Evolutionary conservation across 2,797 vertebrate genomes (phyloP).

Genomic region (Remorina albescens): DNA sequence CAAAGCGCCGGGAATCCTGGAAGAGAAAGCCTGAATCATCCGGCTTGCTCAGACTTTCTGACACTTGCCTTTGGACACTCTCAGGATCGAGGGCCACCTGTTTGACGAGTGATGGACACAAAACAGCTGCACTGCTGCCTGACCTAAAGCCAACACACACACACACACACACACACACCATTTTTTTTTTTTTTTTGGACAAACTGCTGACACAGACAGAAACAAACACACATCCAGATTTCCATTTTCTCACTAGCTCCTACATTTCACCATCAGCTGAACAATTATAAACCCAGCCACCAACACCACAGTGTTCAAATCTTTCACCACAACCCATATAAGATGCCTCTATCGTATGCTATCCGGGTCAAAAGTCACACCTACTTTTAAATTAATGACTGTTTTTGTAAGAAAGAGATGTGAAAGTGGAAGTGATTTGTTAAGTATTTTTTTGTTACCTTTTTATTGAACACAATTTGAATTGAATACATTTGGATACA

Average conservation of each 20-base stretch:
- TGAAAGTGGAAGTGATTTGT: neutral
- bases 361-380: accelerated
- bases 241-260: conserved; percentile 15
- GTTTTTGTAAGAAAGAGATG: conserved; percentile 11
- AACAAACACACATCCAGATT: neutral
- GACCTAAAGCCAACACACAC: conserved; percentile 49
- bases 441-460: conserved; percentile 26
- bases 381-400: accelerated
- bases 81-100: conserved; percentile 74
- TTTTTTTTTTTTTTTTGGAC: conserved; percentile 47
- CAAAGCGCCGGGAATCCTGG: conserved; percentile 17
- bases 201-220: conserved; percentile 59
- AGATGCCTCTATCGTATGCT: neutral
- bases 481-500: conserved; percentile 41
- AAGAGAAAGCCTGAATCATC: conserved; percentile 4
- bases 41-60: conserved; percentile 47
- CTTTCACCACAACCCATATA: neutral
- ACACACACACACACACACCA: conserved; percentile 15
- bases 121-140: conserved; percentile 74
- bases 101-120: conserved; percentile 66
- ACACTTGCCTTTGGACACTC: conserved; percentile 41
- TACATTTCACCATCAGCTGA: conserved; percentile 42
- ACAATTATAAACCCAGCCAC: conserved; percentile 16
- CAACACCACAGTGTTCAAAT: neutral
- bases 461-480: conserved; percentile 82